Percentiles rank a stretch among this genome's conserved stretches.
These are phyloP conservation scores for Eudasyphora cyanicolor DNA, from an alignment of 2,888 invertebrate genomes.

Conservation along the genomic window DNA sequence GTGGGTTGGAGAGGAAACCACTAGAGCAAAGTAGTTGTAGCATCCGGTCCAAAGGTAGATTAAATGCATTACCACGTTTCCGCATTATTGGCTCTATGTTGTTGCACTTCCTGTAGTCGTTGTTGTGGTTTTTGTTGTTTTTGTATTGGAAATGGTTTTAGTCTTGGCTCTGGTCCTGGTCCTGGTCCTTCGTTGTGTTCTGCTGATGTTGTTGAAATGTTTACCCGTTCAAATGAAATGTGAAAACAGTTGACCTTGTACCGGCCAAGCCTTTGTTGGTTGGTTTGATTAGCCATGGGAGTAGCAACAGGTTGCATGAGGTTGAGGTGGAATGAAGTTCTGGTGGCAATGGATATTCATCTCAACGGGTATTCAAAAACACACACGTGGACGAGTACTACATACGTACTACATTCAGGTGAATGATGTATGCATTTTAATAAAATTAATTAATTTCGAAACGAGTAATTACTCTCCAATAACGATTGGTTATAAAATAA, in stretches of 20 bases:
- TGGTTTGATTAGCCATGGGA: neutral
- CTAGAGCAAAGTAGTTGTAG: neutral
- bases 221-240: neutral
- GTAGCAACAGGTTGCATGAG: neutral
- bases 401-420: too few relatives aligned
- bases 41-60: neutral
- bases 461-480: too few relatives aligned
- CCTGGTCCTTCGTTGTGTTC: neutral
- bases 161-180: neutral
- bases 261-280: neutral
- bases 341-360: neutral
- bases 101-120: neutral
- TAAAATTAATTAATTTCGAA: too few relatives aligned
- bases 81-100: neutral
- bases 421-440: too few relatives aligned
- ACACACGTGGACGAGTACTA: neutral
- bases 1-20: neutral
- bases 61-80: neutral
- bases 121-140: neutral
- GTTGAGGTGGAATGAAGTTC: neutral
- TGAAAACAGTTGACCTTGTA: slow-evolving; percentile 13
- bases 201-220: neutral
- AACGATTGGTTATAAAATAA: too few relatives aligned
- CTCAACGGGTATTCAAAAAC: neutral
- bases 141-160: too few relatives aligned